Evolutionary conservation across 2,797 vertebrate species (phyloP).

Genomic region (Manis javanica): DNA sequence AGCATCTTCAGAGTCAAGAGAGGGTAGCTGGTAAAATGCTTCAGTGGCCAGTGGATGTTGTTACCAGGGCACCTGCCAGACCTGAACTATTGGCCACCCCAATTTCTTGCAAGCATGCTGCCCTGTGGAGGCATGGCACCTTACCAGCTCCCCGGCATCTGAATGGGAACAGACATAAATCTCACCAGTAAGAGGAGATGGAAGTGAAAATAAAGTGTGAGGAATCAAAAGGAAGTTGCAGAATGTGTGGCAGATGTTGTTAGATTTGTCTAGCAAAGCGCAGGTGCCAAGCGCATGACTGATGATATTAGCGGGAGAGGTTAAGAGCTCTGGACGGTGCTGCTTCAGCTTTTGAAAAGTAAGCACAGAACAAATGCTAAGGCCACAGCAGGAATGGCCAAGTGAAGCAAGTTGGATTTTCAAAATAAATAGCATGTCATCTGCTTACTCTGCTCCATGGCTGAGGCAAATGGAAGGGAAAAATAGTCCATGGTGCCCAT

Average conservation of each 20-base stretch:
- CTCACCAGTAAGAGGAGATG: constrained; percentile 81
- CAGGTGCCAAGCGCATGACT: constrained; percentile 81
- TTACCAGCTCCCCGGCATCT: constrained; percentile 80
- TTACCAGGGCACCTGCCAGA: constrained; percentile 55
- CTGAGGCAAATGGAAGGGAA: constrained; percentile 22
- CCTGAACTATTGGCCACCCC: constrained; percentile 49
- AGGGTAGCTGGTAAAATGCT: constrained; percentile 55
- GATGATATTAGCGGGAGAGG: constrained; percentile 76
- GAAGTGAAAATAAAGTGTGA: constrained; percentile 87
- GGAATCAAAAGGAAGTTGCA: constrained; percentile 86
- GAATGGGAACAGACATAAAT: constrained; percentile 80
- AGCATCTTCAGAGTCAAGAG: constrained; percentile 63
- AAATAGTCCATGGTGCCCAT: rapidly evolving
- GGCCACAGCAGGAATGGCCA: constrained; percentile 44
- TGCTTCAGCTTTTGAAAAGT: constrained; percentile 59
- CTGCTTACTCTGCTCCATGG: background rate
- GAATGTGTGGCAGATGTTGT: constrained; percentile 87
- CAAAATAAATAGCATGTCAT: constrained; percentile 1
- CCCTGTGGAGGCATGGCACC: constrained; percentile 73
- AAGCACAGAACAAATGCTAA: constrained; percentile 62
- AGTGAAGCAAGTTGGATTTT: constrained; percentile 70
- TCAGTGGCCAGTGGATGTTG: constrained; percentile 58
- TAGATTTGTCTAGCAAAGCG: constrained; percentile 85
- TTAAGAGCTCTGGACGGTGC: constrained; percentile 76
- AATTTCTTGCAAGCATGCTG: constrained; percentile 55